Conservation (phyloP, 2,113 vertebrate species). For the Apistogramma diplotaenia region DNA sequence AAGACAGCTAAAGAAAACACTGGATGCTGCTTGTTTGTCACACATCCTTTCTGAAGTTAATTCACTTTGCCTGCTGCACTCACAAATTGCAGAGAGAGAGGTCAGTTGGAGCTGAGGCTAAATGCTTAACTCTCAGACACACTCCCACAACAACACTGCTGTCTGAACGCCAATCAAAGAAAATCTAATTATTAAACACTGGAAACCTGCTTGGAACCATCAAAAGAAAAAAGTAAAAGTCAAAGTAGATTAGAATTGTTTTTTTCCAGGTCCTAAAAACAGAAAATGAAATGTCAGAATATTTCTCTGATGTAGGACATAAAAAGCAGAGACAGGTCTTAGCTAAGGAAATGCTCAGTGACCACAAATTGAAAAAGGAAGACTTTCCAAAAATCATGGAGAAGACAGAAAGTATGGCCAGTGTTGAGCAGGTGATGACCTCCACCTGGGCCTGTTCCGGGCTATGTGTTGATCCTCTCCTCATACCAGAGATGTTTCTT, state of each 20-base stretch:
- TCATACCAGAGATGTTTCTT: not conserved
- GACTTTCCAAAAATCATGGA: not conserved
- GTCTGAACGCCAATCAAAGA: not conserved
- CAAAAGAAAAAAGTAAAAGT: not conserved
- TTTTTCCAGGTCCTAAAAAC: not conserved
- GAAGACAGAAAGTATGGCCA: fast-evolving
- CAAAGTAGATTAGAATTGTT: not conserved
- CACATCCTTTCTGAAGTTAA: slow-evolving; percentile 36
- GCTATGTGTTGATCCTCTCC: not conserved
- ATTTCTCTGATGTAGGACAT: not conserved
- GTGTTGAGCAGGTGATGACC: not conserved
- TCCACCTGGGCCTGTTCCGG: not conserved
- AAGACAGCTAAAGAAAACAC: slow-evolving; percentile 47
- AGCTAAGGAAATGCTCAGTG: not conserved
- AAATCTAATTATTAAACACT: not conserved
- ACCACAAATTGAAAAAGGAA: not conserved
- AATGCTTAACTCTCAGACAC: not conserved
- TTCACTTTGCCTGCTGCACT: slow-evolving; percentile 37
- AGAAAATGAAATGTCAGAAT: not conserved
- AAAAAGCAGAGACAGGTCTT: not conserved
- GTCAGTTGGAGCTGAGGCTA: not conserved
- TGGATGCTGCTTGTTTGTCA: slow-evolving; percentile 49
- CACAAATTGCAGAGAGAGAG: not conserved
- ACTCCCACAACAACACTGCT: not conserved
- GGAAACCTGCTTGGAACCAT: not conserved